A percentile compares a stretch with the other conserved stretches of the same genome.
Conservation (phyloP, 2,797 vertebrate species). For the Sebastes elongatus region DNA sequence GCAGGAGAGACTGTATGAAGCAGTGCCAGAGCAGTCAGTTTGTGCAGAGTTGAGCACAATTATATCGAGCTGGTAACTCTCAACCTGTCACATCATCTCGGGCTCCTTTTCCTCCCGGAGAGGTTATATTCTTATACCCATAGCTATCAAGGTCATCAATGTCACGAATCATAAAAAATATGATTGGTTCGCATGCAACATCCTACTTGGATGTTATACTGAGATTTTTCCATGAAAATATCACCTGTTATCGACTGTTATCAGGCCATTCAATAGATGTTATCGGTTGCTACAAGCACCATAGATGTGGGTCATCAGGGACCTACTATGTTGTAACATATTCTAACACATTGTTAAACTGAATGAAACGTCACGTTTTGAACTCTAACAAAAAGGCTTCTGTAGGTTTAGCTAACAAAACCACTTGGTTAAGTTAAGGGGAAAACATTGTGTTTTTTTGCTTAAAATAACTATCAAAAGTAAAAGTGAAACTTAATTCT, state of each 20-base stretch:
- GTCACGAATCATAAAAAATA: slow-evolving; percentile 10
- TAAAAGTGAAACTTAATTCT: not conserved
- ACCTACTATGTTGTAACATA: fast-evolving
- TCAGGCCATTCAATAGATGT: not conserved
- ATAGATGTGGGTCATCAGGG: too few relatives aligned
- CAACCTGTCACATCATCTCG: slow-evolving; percentile 42
- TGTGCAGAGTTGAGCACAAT: slow-evolving; percentile 46
- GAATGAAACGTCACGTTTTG: too few relatives aligned
- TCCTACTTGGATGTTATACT: not conserved
- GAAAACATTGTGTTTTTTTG: too few relatives aligned
- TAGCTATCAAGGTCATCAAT: slow-evolving; percentile 23
- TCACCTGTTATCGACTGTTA: not conserved
- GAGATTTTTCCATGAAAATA: slow-evolving; percentile 2
- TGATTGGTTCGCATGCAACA: not conserved
- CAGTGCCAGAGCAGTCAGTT: slow-evolving; percentile 52
- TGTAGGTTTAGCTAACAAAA: not conserved
- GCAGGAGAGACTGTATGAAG: slow-evolving; percentile 13
- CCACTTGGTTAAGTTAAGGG: not conserved
- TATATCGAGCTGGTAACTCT: slow-evolving; percentile 28
- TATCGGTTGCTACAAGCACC: too few relatives aligned
- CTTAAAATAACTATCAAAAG: not conserved
- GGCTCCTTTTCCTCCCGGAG: slow-evolving; percentile 12
- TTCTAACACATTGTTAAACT: not conserved
- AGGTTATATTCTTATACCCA: slow-evolving; percentile 15
- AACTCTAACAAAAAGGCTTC: too few relatives aligned